Conservation (phyloP, 2,888 invertebrate genomes). For the Cataglyphis livida region DNA sequence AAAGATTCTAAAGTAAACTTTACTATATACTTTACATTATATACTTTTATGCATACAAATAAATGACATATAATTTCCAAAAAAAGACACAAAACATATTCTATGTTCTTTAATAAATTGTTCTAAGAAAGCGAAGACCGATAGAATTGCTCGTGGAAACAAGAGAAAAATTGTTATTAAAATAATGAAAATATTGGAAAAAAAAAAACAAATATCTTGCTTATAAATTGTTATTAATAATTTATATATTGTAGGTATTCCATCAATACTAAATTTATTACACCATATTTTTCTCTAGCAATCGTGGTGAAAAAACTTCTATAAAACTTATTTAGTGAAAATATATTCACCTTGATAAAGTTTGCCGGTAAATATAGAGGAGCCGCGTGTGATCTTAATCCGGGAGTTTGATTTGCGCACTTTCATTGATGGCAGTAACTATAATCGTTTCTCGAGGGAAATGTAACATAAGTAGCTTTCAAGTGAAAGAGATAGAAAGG, state of each 20-base stretch:
- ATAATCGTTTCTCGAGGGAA: conserved; percentile 37
- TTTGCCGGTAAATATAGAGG: conserved; percentile 9
- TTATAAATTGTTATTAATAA: not conserved
- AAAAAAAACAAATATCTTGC: not conserved
- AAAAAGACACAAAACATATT: not conserved
- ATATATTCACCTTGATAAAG: not conserved
- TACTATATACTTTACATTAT: too few species aligned
- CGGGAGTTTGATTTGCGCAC: conserved; percentile 38
- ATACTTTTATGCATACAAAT: not conserved
- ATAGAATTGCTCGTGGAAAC: not conserved
- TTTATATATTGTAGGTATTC: not conserved
- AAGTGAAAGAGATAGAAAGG: conserved; percentile 14
- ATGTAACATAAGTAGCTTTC: conserved; percentile 33
- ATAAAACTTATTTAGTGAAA: conserved; percentile 11
- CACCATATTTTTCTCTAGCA: not conserved
- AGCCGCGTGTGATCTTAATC: conserved; percentile 25
- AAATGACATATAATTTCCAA: not conserved
- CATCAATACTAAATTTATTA: conserved; percentile 18
- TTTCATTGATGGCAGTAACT: conserved; percentile 10
- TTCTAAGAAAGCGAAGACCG: not conserved
- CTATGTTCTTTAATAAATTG: not conserved
- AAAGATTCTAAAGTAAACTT: not conserved
- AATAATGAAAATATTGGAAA: not conserved
- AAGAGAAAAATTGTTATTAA: not conserved
- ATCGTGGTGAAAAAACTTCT: not conserved